Evolutionary conservation across 2,113 vertebrate genomes (phyloP).

Genomic region (Emydura subglobosa): DNA sequence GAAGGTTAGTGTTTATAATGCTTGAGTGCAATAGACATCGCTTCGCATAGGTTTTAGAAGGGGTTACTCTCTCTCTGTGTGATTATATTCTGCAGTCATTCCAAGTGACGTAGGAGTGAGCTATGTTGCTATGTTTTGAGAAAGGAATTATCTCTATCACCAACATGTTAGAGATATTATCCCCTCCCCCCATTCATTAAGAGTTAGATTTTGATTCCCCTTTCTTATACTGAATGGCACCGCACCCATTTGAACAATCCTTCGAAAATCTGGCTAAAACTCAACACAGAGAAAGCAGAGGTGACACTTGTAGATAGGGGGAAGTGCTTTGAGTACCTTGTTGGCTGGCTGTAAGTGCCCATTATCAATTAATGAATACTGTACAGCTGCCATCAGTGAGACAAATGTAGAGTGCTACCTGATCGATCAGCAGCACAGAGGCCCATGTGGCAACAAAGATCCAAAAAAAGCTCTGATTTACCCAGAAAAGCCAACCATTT

Average conservation of each 20-base stretch:
- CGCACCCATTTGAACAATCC: fast-evolving
- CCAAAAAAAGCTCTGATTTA: not conserved
- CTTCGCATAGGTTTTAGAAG: conserved; percentile 19
- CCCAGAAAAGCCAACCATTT: not conserved
- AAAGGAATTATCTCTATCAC: not conserved
- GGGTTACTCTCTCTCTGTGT: not conserved
- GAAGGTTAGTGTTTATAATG: conserved; percentile 37
- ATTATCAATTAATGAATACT: conserved; percentile 10
- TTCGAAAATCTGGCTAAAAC: not conserved
- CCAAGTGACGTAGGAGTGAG: not conserved
- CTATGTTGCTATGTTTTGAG: not conserved
- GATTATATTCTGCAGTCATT: not conserved
- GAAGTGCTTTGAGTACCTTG: not conserved
- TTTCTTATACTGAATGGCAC: fast-evolving
- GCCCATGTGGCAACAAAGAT: not conserved
- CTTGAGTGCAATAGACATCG: conserved; percentile 14
- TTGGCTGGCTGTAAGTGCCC: not conserved
- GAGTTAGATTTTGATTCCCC: not conserved
- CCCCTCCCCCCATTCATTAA: not conserved
- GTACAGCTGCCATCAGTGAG: not conserved
- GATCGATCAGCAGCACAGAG: not conserved
- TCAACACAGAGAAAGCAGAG: not conserved
- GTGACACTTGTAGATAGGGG: not conserved
- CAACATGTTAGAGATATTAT: not conserved
- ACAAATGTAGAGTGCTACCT: not conserved